These are phyloP conservation scores for Cyphomyrmex costatus DNA, from an alignment of 1,140 invertebrate genomes.

Conservation along the genomic window DNA sequence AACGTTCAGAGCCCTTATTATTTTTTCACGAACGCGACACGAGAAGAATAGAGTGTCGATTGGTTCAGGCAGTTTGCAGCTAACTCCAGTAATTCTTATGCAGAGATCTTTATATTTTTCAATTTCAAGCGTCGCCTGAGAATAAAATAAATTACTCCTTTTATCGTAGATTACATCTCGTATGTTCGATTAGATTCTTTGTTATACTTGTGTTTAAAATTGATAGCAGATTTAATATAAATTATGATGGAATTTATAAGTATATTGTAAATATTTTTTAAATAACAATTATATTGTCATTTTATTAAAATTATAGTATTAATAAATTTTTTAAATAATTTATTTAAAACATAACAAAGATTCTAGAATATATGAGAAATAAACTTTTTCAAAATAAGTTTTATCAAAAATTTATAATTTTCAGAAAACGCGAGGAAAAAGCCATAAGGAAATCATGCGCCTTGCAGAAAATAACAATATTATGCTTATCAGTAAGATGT, in stretches of 20 bases:
- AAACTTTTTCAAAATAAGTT: no score
- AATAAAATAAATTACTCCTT: neutral
- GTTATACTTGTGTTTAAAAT: neutral
- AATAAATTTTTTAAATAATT: neutral
- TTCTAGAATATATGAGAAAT: neutral
- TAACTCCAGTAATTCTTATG: slow-evolving; percentile 80
- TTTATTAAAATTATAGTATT: neutral
- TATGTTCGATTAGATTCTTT: neutral
- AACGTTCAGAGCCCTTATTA: slow-evolving; percentile 76
- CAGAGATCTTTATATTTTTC: slow-evolving; percentile 77
- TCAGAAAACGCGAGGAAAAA: no score
- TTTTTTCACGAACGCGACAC: slow-evolving; percentile 77
- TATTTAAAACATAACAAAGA: neutral
- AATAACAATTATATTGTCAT: neutral
- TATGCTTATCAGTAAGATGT: no score
- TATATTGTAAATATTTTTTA: neutral
- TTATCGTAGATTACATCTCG: neutral
- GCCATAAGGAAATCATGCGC: no score
- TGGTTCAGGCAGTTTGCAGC: slow-evolving; percentile 81
- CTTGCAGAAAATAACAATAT: no score
- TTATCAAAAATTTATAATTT: no score
- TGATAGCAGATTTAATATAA: slow-evolving; percentile 19
- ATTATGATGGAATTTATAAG: neutral
- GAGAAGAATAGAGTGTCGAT: slow-evolving; percentile 79
- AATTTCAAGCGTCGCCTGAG: slow-evolving; percentile 78